Evolutionary conservation across 2,113 vertebrate species (phyloP), one percentile per base, ranked within the genome.

Genomic region (Andinoacara biseriatus): DNA sequence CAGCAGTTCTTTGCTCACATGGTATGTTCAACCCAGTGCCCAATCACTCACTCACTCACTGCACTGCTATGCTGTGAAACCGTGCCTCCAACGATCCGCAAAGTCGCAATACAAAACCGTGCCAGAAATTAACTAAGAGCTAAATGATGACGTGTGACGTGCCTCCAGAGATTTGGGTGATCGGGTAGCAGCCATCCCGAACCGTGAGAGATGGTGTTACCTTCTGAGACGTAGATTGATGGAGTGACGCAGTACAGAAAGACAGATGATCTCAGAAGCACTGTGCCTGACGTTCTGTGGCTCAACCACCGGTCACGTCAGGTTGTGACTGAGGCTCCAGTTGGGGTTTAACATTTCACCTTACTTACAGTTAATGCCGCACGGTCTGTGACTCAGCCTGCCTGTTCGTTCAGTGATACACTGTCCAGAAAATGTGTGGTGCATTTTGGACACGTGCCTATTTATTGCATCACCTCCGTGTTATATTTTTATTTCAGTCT

Each of bases 161-260:
- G 90, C 38, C 54, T 67, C 43, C 54, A 22, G 80, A 81, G 75
- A 77, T 82, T 83, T 24, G 76, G 81, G 58, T 0, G 79, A 93
- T 93, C 92, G 14, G 80, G 84, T 91, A 56, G 88, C 92, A 62
- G 87, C 77, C 80, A 69, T 62, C n/a, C 58, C 38, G 4, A 69
- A 35, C 52, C 72, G 63, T 85, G 90, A 88, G 77, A 89, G 92
- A 91, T 93, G 87, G 58, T 58, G 89, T 93, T 93, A 89, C 93
- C 87, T 76, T 80, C 76, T 52, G 13, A 38, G 86, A 84, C 54
- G 80, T 24, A 86, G 82, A 85, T 5, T 61, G 84, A 83, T 77
- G n/a, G 81, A 90, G 78, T 69, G 87, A 82, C 2, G 24, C 72
- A 22, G 61, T 0, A 74, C 78, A 87, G 43, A 75, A 13, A 81